Percentiles rank a stretch among this genome's conserved stretches.
These are phyloP conservation scores for Saccopteryx leptura DNA, from an alignment of 2,113 vertebrate species.

Conservation along the genomic window DNA sequence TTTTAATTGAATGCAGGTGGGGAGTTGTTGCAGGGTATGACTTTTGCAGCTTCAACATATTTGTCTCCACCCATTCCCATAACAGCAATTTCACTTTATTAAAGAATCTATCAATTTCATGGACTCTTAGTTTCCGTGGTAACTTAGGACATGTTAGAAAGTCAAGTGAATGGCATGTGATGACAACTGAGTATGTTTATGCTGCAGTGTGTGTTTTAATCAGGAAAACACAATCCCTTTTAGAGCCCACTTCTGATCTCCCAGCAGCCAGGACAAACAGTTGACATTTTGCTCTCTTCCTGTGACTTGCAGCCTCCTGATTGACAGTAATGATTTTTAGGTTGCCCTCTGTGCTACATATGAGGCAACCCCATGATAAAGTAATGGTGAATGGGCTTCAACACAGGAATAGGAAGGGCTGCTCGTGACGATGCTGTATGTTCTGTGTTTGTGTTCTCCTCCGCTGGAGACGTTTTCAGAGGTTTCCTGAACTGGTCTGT, in stretches of 20 bases:
- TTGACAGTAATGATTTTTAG: background rate
- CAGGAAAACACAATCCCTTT: background rate
- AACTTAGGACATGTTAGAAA: conserved; percentile 61
- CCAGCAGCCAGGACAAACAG: background rate
- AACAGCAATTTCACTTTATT: conserved; percentile 63
- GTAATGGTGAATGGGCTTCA: background rate
- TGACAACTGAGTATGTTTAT: conserved; percentile 32
- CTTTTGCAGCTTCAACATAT: conserved; percentile 10
- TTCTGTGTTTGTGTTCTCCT: conserved; percentile 48
- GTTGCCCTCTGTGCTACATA: background rate
- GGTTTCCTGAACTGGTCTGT: background rate
- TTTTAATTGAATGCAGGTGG: conserved; percentile 74
- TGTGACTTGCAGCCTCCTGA: conserved; percentile 5
- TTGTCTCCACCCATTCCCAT: conserved; percentile 68
- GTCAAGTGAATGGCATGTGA: conserved; percentile 18
- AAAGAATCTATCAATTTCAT: conserved; percentile 56
- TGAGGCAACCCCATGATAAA: background rate
- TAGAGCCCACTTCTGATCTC: background rate
- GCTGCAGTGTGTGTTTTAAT: conserved; percentile 12
- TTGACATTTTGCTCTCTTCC: background rate
- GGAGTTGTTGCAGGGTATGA: conserved; percentile 29
- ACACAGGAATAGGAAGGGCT: background rate
- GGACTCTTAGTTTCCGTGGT: conserved; percentile 57
- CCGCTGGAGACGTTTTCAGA: background rate
- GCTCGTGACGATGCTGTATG: background rate